Evolutionary conservation across 2,888 invertebrate species (phyloP).

Genomic region (Erannis defoliaria): DNA sequence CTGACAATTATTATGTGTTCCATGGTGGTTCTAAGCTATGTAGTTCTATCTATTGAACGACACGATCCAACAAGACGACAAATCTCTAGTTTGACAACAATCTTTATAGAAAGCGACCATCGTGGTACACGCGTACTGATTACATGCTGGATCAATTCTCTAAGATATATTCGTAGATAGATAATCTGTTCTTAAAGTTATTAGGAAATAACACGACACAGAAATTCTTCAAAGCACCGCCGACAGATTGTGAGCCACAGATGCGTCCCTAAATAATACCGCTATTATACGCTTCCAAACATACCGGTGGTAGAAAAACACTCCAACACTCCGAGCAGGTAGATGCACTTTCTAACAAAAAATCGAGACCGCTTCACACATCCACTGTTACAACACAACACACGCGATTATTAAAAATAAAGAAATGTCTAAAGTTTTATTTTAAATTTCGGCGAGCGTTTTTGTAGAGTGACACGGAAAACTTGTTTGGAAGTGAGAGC

Average conservation of each 20-base stretch:
- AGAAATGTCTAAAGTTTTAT: slow-evolving; percentile 12
- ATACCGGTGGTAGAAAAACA: slow-evolving; percentile 74
- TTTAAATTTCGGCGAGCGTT: slow-evolving; percentile 37
- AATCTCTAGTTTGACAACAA: not conserved
- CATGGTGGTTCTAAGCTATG: not conserved
- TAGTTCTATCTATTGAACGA: not conserved
- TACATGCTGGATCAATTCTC: not conserved
- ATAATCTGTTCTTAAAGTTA: not conserved
- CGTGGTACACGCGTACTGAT: not conserved
- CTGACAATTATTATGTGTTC: not conserved
- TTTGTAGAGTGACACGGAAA: slow-evolving; percentile 47
- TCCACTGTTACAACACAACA: slow-evolving; percentile 50
- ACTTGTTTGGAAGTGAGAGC: slow-evolving; percentile 33
- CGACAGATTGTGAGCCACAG: slow-evolving; percentile 32
- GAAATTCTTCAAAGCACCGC: slow-evolving; percentile 23
- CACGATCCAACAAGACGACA: no score
- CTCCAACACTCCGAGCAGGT: slow-evolving; percentile 67
- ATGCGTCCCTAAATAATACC: slow-evolving; percentile 65
- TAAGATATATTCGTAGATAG: not conserved
- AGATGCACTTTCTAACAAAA: slow-evolving; percentile 67
- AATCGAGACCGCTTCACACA: slow-evolving; percentile 48
- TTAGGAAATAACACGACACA: not conserved
- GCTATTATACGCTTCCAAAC: slow-evolving; percentile 63
- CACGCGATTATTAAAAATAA: slow-evolving; percentile 42
- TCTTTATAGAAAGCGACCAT: not conserved